Evolutionary conservation across 2,888 invertebrate genomes (phyloP), one percentile per base, ranked within the genome.

Genomic region (Tenodera sinensis): DNA sequence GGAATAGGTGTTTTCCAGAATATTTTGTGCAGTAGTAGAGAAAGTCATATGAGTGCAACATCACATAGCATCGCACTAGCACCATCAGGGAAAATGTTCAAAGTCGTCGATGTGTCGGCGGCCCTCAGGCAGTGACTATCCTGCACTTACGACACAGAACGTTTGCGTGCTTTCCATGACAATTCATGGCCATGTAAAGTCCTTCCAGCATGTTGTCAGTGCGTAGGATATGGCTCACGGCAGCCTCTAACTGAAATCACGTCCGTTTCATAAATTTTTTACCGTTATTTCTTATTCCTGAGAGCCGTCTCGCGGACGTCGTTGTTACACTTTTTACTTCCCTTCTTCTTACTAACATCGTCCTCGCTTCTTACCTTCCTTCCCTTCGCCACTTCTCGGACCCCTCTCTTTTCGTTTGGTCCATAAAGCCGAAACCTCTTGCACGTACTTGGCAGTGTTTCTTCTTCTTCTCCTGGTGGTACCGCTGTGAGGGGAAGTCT

Each of bases 191-290:
- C 34, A 71, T 71, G 20, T 71, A 25, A 71, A 6, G 4, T 4
- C 6, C 54, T 71, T 71, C 20, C 25, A 71, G 54, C 54, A 71
- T 14, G 42, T 42, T 42, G 42, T 9, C 9, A 42, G 34, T 34
- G 34, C 34, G 34, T 7, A 34, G 34, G 34, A 34, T 34, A 34
- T 20, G 54, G 54, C 54, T 15, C 54, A 20, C 54, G 20, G 54
- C 6, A 88, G 82, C 15, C 54, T 71, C 54, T 71, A 71, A 71
- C 54, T 71, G 88, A 89, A 88, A 84, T 88, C 89, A 88, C 89
- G 89, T 89, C 82, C 81, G 82, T 82, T 89, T 89, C 89, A 89
- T 89, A 89, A 88, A 89, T 89, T 85, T 54, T 85, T 85, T 47
- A 27, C 15, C n/a, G n/a, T 25, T 86, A 71, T 81, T 81, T 81